phyloP scores from a whole-genome alignment of 2,797 vertebrate genomes.

The Telmatherina bonti region DNA sequence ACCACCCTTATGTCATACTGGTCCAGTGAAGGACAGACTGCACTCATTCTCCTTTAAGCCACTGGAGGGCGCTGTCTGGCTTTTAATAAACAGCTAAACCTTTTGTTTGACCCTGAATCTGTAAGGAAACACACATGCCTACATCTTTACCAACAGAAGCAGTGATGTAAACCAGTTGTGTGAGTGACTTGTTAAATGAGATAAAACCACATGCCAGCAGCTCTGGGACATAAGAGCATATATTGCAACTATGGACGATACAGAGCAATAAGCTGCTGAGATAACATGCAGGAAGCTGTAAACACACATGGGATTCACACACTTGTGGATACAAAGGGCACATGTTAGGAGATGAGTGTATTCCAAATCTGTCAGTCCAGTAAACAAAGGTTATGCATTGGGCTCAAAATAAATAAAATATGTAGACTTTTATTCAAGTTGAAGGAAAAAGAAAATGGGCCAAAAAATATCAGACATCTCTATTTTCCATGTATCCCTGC shows the following conservation, averaged over 20 bases:
- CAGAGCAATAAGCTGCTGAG: conserved; percentile 47
- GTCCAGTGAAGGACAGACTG: accelerated
- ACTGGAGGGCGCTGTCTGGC: conserved; percentile 38
- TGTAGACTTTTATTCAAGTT: no score
- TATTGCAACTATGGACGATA: no score
- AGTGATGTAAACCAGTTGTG: background rate
- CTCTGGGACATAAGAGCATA: no score
- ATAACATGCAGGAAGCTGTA: background rate
- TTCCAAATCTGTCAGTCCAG: background rate
- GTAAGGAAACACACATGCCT: background rate
- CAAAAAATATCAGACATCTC: no score
- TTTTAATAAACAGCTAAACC: background rate
- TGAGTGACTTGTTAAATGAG: no score
- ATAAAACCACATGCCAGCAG: no score
- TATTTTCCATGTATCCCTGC: no score
- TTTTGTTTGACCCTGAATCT: conserved; percentile 3
- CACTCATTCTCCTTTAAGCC: conserved; percentile 35
- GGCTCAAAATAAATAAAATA: no score
- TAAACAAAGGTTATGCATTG: no score
- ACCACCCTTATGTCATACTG: conserved; percentile 7
- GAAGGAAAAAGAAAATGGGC: no score
- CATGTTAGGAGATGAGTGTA: conserved; percentile 4
- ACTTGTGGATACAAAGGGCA: conserved; percentile 9
- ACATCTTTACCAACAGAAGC: conserved; percentile 1
- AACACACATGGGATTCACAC: conserved; percentile 8